These are phyloP conservation scores for Desmodus rotundus DNA, from an alignment of 2,113 vertebrate genomes.

Conservation along the genomic window DNA sequence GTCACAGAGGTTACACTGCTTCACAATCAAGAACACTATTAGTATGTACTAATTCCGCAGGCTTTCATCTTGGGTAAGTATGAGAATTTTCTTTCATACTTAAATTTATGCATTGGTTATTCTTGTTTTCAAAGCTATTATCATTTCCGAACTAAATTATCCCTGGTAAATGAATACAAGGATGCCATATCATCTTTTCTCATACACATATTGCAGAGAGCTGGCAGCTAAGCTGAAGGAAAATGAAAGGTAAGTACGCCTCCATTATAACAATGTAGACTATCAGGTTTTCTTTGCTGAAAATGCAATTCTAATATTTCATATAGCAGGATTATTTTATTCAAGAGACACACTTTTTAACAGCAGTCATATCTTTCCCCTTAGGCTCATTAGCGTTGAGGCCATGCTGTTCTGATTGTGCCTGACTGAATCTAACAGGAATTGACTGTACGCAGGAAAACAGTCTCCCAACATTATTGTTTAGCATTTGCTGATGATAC, in stretches of 20 bases:
- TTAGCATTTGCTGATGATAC: slow-evolving; percentile 73
- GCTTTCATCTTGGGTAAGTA: background rate
- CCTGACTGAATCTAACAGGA: slow-evolving; percentile 63
- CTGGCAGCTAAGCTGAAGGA: background rate
- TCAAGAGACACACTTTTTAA: slow-evolving; percentile 35
- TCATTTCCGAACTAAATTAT: slow-evolving; percentile 34
- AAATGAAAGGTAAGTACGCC: background rate
- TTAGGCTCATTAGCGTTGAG: slow-evolving; percentile 66
- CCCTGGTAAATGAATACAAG: slow-evolving; percentile 24
- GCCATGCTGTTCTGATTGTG: slow-evolving; percentile 60
- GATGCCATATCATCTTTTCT: background rate
- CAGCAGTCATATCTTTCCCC: slow-evolving; percentile 46
- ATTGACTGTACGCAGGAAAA: slow-evolving; percentile 66
- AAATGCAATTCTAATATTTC: slow-evolving; percentile 51
- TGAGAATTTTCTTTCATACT: slow-evolving; percentile 6
- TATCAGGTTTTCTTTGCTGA: slow-evolving; percentile 35
- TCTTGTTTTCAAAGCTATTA: slow-evolving; percentile 46
- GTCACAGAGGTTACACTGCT: background rate
- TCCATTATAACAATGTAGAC: slow-evolving; percentile 9
- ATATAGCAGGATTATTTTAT: slow-evolving; percentile 20
- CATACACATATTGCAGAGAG: background rate
- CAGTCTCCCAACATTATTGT: slow-evolving; percentile 63
- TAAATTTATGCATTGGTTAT: slow-evolving; percentile 45
- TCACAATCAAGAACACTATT: background rate
- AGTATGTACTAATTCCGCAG: background rate